These are phyloP conservation scores for Megathymus violae DNA, from an alignment of 1,140 invertebrate species.

Conservation along the genomic window DNA sequence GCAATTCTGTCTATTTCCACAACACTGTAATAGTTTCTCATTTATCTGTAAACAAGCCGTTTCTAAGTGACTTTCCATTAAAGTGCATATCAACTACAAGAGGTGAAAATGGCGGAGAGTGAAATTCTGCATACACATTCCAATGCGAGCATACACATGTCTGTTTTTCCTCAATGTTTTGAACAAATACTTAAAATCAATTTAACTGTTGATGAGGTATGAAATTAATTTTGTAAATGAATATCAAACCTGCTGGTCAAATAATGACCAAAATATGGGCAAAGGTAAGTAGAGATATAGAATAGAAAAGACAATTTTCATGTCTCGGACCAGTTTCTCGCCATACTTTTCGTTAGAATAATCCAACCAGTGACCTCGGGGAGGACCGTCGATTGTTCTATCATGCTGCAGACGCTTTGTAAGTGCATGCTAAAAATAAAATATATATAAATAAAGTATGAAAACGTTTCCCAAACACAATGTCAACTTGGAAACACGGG, in stretches of 20 bases:
- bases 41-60: too few species aligned
- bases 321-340: slow-evolving; percentile 84
- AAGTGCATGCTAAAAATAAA: slow-evolving; percentile 55
- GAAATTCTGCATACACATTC: too few species aligned
- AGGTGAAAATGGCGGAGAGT: background rate
- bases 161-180: too few species aligned
- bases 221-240: background rate
- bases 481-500: too few species aligned
- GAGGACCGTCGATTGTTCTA: slow-evolving; percentile 44
- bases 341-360: slow-evolving; percentile 88
- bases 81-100: background rate
- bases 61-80: background rate
- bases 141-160: too few species aligned
- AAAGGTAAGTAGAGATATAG: slow-evolving; percentile 88
- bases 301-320: slow-evolving; percentile 86
- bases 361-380: slow-evolving; percentile 87
- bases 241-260: slow-evolving; percentile 85
- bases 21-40: too few species aligned
- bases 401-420: slow-evolving; percentile 56
- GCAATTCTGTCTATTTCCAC: background rate
- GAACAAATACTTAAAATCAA: too few species aligned
- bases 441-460: too few species aligned
- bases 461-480: too few species aligned
- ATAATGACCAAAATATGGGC: slow-evolving; percentile 90
- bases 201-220: too few species aligned